A percentile compares a stretch with the other conserved stretches of the same genome.
Conservation (phyloP, 2,797 vertebrate species). For the Lates japonicus region DNA sequence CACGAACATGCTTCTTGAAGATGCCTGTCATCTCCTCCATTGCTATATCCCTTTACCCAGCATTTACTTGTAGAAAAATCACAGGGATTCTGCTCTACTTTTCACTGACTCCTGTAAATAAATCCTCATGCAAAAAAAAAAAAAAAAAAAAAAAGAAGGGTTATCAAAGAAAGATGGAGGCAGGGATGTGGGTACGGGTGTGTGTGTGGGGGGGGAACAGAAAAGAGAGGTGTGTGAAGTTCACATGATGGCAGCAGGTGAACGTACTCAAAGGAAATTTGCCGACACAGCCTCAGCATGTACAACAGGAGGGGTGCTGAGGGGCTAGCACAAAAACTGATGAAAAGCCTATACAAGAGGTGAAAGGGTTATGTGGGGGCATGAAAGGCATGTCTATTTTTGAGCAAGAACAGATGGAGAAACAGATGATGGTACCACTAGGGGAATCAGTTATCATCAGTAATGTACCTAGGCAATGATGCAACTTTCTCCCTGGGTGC, state of each 20-base stretch:
- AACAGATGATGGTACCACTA: constrained; percentile 72
- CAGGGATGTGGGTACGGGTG: constrained; percentile 8
- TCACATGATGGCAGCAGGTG: constrained; percentile 36
- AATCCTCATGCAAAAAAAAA: constrained; percentile 26
- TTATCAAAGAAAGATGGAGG: constrained; percentile 45
- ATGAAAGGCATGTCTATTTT: constrained; percentile 59
- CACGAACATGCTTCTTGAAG: constrained; percentile 9
- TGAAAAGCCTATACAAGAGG: constrained; percentile 17
- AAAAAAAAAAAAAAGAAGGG: constrained; percentile 26
- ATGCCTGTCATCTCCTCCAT: constrained; percentile 44
- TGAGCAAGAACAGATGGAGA: constrained; percentile 73
- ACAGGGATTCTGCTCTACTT: constrained; percentile 48
- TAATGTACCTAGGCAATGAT: constrained; percentile 52
- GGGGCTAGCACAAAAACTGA: constrained; percentile 7
- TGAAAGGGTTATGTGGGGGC: constrained; percentile 52
- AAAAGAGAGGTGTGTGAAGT: constrained; percentile 7
- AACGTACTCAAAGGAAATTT: constrained; percentile 47
- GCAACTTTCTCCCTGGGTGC: constrained; percentile 35
- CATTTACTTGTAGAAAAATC: constrained; percentile 45
- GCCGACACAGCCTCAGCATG: constrained; percentile 12
- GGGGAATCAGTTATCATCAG: constrained; percentile 76
- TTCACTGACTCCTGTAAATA: constrained; percentile 60
- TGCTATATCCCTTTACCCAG: constrained; percentile 36
- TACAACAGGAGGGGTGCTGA: neutral
- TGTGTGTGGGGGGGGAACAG: neutral